These are phyloP conservation scores for Furnarius figulus DNA, from an alignment of 2,113 vertebrate species.

Conservation along the genomic window DNA sequence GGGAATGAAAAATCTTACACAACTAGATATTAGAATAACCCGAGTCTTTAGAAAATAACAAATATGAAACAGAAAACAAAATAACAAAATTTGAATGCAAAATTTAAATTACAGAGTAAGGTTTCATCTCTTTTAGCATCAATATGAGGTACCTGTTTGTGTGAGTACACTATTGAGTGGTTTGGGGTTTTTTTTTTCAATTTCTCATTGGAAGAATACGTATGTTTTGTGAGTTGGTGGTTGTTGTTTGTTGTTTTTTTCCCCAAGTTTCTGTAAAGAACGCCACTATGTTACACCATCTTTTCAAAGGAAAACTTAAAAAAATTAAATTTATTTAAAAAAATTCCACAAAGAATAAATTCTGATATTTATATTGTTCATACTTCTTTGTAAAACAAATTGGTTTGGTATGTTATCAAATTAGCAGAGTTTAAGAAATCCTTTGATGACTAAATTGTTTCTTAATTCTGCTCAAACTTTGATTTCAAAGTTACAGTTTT, in stretches of 20 bases:
- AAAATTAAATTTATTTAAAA: not conserved
- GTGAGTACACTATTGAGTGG: not conserved
- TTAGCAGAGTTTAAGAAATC: not conserved
- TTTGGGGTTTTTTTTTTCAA: not conserved
- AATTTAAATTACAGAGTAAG: not conserved
- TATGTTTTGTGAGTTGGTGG: not conserved
- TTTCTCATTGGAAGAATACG: not conserved
- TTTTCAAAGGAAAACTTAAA: not conserved
- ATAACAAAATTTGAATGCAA: not conserved
- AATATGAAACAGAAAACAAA: not conserved
- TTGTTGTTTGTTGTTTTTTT: not conserved
- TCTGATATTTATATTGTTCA: not conserved
- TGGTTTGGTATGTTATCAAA: not conserved
- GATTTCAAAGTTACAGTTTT: not conserved
- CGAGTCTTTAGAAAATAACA: not conserved
- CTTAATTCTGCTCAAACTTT: not conserved
- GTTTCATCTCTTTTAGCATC: not conserved
- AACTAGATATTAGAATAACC: not conserved
- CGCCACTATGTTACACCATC: fast-evolving
- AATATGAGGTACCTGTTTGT: not conserved
- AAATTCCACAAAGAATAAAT: not conserved
- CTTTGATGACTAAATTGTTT: not conserved
- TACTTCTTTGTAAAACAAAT: not conserved
- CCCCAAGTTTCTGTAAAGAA: not conserved
- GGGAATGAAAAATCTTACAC: not conserved